Percentiles rank a stretch among this genome's conserved stretches.
Conservation (phyloP, 2,797 vertebrate species). For the Pelodytes ibericus region DNA sequence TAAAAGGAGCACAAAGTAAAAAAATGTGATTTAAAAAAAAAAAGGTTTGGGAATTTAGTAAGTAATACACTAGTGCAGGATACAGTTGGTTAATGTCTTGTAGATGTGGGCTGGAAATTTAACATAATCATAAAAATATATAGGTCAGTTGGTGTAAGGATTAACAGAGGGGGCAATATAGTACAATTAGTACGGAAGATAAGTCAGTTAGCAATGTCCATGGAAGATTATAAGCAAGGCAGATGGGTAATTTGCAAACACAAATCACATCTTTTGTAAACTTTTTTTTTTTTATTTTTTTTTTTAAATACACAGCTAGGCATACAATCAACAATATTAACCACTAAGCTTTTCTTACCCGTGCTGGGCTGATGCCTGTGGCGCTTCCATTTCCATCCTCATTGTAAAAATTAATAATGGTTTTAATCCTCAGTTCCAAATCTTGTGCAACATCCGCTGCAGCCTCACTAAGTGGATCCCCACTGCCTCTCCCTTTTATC, state of each 20-base stretch:
- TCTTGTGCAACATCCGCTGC: slow-evolving; percentile 77
- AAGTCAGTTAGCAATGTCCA: too few species aligned
- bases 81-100: too few species aligned
- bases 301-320: not conserved
- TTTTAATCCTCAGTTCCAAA: slow-evolving; percentile 83
- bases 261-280: not conserved
- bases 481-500: slow-evolving; percentile 83
- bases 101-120: too few species aligned
- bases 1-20: too few species aligned
- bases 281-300: not conserved
- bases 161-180: too few species aligned
- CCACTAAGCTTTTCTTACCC: slow-evolving; percentile 74
- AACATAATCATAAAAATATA: too few species aligned
- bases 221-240: too few species aligned
- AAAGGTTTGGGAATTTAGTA: too few species aligned
- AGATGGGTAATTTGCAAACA: not conserved
- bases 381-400: slow-evolving; percentile 59
- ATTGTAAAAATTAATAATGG: slow-evolving; percentile 74
- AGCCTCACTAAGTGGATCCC: slow-evolving; percentile 74
- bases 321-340: not conserved
- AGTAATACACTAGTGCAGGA: too few species aligned
- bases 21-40: too few species aligned
- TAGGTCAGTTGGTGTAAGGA: too few species aligned
- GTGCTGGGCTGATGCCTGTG: slow-evolving; percentile 85
- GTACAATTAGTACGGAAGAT: too few species aligned